Conservation (phyloP, 2,113 vertebrate species). For the Chascanopsetta lugubris region DNA sequence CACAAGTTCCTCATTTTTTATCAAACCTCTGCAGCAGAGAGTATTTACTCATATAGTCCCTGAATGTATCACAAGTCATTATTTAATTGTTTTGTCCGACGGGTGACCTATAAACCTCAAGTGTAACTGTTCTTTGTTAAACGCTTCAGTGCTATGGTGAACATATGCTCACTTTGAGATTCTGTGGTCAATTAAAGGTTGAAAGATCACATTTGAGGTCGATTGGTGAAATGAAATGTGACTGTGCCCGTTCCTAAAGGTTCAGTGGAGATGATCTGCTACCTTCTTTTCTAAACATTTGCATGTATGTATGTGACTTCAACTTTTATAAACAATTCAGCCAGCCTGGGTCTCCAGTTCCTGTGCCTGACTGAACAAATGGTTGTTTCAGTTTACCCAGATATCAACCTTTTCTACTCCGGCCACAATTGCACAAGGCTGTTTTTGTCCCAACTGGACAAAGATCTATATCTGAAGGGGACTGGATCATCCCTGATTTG, state of each 20-base stretch:
- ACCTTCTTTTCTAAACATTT: too few species aligned
- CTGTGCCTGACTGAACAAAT: too few species aligned
- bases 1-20: neutral
- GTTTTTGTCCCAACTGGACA: too few species aligned
- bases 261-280: neutral
- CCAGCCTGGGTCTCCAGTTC: too few species aligned
- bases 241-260: neutral
- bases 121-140: neutral
- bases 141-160: neutral
- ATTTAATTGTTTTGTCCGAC: neutral
- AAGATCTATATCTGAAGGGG: too few species aligned
- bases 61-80: conserved; percentile 3
- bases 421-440: too few species aligned
- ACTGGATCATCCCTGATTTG: too few species aligned
- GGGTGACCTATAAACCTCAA: neutral
- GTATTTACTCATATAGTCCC: neutral
- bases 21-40: neutral
- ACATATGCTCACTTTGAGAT: neutral
- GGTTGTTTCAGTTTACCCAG: too few species aligned
- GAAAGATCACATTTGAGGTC: neutral
- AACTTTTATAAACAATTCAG: too few species aligned
- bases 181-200: conserved; percentile 10
- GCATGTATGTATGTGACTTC: too few species aligned
- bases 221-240: neutral
- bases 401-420: too few species aligned